Evolutionary conservation across 2,113 vertebrate genomes (phyloP).

Genomic region (Neogale vison): DNA sequence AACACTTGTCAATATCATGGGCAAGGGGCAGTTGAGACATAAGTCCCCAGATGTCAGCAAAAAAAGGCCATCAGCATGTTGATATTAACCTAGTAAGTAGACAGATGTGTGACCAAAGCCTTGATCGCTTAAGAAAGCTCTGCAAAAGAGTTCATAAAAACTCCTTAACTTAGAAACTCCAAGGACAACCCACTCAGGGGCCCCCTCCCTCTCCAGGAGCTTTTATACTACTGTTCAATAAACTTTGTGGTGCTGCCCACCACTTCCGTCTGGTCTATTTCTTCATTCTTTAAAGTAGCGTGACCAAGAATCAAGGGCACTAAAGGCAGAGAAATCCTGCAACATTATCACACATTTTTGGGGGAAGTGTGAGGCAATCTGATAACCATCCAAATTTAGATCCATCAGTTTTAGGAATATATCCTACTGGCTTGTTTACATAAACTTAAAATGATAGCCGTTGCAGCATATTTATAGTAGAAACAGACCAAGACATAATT

Average conservation of each 20-base stretch:
- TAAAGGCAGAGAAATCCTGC: not conserved
- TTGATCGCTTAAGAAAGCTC: not conserved
- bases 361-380: not conserved
- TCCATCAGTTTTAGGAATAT: not conserved
- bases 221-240: not conserved
- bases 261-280: not conserved
- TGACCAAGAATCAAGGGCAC: not conserved
- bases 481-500: slow-evolving; percentile 1
- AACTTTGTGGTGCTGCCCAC: not conserved
- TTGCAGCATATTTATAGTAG: not conserved
- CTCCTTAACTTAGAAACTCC: not conserved
- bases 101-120: not conserved
- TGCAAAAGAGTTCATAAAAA: not conserved
- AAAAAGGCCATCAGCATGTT: not conserved
- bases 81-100: not conserved
- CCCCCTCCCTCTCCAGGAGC: not conserved
- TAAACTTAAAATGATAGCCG: not conserved
- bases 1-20: not conserved
- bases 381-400: slow-evolving; percentile 2
- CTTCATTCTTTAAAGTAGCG: not conserved
- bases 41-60: not conserved
- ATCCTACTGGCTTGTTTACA: slow-evolving; percentile 4
- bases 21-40: not conserved
- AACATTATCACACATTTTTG: not conserved
- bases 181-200: not conserved